Conservation (phyloP, 2,113 vertebrate species). For the Excalfactoria chinensis region DNA sequence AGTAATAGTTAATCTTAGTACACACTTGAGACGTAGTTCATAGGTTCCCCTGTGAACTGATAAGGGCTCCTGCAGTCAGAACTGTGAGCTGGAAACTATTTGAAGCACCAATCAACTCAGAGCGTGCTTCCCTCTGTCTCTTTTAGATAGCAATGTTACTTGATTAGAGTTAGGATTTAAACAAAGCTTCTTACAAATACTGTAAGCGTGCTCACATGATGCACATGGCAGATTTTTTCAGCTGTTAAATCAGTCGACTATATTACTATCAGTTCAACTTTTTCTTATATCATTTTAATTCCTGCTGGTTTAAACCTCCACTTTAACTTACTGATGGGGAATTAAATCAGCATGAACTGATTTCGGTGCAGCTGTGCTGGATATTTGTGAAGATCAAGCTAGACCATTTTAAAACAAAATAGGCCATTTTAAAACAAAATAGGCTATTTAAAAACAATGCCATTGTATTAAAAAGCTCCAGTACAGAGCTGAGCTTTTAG, state of each 20-base stretch:
- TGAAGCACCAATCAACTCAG: background rate
- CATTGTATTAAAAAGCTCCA: background rate
- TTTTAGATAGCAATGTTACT: background rate
- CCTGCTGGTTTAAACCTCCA: slow-evolving; percentile 4
- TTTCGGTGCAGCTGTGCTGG: slow-evolving; percentile 17
- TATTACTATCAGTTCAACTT: background rate
- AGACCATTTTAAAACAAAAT: background rate
- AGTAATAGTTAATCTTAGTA: background rate
- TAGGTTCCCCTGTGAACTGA: background rate
- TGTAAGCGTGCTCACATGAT: background rate
- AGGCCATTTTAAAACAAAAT: background rate
- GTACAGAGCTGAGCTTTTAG: background rate
- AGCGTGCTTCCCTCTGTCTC: background rate
- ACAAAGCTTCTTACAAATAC: background rate
- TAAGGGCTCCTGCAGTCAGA: background rate
- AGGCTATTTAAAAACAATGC: background rate
- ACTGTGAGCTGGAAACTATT: background rate
- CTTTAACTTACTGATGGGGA: slow-evolving; percentile 45
- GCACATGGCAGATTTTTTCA: background rate
- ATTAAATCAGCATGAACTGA: slow-evolving; percentile 50
- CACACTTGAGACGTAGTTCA: background rate
- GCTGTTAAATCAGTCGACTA: background rate
- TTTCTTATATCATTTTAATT: slow-evolving; percentile 21
- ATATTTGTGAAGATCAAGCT: background rate
- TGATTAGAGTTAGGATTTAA: background rate